phyloP scores from a whole-genome alignment of 2,113 vertebrate genomes.

The Rhombomys opimus region DNA sequence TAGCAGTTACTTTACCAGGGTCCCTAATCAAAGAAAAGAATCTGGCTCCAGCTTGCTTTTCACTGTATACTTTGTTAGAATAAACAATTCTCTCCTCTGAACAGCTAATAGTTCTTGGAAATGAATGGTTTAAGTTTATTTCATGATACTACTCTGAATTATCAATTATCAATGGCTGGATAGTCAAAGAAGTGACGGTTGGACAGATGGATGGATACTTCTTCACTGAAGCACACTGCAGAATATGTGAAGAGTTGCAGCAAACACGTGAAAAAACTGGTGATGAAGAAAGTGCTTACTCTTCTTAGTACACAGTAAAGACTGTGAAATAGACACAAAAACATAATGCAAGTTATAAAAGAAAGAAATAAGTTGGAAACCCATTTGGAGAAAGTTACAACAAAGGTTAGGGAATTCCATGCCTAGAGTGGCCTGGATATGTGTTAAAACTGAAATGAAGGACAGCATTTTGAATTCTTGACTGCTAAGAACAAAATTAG shows the following conservation, averaged over 20 bases:
- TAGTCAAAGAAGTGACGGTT: neutral
- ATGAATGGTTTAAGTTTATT: neutral
- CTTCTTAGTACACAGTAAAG: neutral
- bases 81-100: neutral
- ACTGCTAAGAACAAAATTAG: constrained; percentile 8
- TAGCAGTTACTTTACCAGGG: neutral
- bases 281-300: neutral
- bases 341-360: neutral
- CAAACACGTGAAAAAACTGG: neutral
- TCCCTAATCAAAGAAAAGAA: neutral
- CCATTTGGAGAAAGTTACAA: neutral
- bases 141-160: neutral
- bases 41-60: neutral
- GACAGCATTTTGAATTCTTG: neutral
- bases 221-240: neutral
- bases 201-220: neutral
- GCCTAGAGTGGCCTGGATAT: neutral
- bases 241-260: neutral
- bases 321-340: neutral
- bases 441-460: neutral
- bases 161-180: neutral
- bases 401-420: neutral
- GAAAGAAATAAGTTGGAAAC: neutral
- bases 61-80: neutral
- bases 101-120: neutral